These are phyloP conservation scores for Galerucella pusilla DNA, from an alignment of 2,888 invertebrate species.

Conservation along the genomic window DNA sequence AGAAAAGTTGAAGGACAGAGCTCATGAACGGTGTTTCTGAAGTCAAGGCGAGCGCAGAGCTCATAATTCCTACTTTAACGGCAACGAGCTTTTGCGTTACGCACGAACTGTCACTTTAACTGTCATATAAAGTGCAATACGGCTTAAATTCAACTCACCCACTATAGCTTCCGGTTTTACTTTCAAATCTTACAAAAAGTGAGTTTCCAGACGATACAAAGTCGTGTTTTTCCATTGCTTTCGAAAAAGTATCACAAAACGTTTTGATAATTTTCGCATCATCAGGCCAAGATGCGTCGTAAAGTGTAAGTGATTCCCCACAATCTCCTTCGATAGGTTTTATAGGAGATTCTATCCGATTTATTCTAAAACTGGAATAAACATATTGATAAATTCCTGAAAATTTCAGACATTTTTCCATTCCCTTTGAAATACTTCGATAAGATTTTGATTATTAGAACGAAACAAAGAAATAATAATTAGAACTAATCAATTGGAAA, in stretches of 20 bases:
- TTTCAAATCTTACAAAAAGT: constrained; percentile 88
- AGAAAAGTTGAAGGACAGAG: too few species aligned
- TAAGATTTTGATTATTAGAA: too few species aligned
- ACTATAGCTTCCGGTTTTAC: constrained; percentile 92
- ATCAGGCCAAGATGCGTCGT: constrained; percentile 89
- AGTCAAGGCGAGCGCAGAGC: too few species aligned
- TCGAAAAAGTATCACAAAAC: constrained; percentile 93
- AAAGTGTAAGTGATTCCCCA: constrained; percentile 89
- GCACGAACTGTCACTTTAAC: too few species aligned
- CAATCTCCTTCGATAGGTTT: constrained; percentile 88
- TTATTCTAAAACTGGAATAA: constrained; percentile 80
- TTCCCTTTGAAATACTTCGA: too few species aligned
- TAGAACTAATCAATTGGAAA: too few species aligned
- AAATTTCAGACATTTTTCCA: neutral
- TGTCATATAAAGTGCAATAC: too few species aligned
- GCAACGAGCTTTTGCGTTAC: too few species aligned
- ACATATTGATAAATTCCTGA: neutral
- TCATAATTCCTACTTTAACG: too few species aligned
- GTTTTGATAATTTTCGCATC: constrained; percentile 92
- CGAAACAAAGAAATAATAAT: too few species aligned
- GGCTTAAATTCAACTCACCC: constrained; percentile 69
- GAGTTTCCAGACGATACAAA: constrained; percentile 90
- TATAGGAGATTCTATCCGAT: constrained; percentile 89
- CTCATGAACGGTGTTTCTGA: too few species aligned
- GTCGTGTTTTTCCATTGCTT: constrained; percentile 93